A percentile compares a stretch with the other conserved stretches of the same genome.
Conservation (phyloP, 2,113 vertebrate species). For the Regulus satrapa region DNA sequence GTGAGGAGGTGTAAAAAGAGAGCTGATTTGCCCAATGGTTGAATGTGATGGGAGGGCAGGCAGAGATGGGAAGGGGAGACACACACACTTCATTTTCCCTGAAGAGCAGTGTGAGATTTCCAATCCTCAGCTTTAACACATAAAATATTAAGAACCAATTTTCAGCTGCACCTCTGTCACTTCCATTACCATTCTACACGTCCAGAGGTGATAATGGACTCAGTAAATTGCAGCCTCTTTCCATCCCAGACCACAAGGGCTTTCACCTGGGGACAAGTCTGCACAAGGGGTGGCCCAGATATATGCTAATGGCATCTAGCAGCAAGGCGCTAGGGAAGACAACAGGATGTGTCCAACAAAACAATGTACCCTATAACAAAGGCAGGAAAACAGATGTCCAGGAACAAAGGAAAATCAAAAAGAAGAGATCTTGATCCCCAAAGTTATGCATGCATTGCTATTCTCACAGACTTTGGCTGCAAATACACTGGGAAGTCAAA, state of each 20-base stretch:
- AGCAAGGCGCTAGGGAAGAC: conserved; percentile 6
- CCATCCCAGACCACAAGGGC: conserved; percentile 66
- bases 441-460: background rate
- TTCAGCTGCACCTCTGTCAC: conserved; percentile 87
- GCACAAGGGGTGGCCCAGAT: conserved; percentile 68
- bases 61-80: background rate
- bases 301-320: conserved; percentile 67
- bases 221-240: conserved; percentile 77
- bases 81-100: conserved; percentile 74
- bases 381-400: conserved; percentile 23
- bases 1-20: background rate
- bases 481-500: background rate
- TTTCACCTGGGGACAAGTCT: conserved; percentile 69
- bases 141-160: conserved; percentile 98
- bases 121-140: conserved; percentile 77
- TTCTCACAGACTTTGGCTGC: background rate
- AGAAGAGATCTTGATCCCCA: background rate
- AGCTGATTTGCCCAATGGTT: conserved; percentile 13
- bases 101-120: conserved; percentile 79
- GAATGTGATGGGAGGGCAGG: background rate
- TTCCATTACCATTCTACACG: conserved; percentile 84
- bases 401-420: conserved; percentile 30
- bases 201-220: conserved; percentile 88
- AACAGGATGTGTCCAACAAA: conserved; percentile 14
- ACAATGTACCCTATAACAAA: background rate